Conservation (phyloP, 1,140 invertebrate genomes). For the Bactericera cockerelli region DNA sequence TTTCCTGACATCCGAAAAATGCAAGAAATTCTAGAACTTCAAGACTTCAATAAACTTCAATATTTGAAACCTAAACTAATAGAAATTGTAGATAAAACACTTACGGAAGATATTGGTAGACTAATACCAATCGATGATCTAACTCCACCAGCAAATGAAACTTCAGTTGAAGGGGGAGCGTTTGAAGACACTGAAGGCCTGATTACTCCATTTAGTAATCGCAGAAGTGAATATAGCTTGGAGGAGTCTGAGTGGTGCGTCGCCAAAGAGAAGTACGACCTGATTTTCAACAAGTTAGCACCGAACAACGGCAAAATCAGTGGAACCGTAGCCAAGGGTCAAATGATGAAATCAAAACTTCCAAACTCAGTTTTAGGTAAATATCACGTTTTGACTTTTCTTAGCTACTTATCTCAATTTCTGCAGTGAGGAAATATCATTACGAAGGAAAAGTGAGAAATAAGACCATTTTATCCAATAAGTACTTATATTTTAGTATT, state of each 20-base stretch:
- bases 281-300: slow-evolving; percentile 65
- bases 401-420: too few species aligned
- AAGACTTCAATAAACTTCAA: slow-evolving; percentile 61
- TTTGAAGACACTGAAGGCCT: slow-evolving; percentile 72
- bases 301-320: slow-evolving; percentile 91
- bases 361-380: slow-evolving; percentile 84
- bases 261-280: slow-evolving; percentile 71
- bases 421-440: too few species aligned
- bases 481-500: too few species aligned
- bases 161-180: slow-evolving; percentile 51
- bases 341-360: slow-evolving; percentile 97
- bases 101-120: slow-evolving; percentile 53
- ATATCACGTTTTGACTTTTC: too few species aligned
- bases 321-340: slow-evolving; percentile 84
- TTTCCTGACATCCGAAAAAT: slow-evolving; percentile 85
- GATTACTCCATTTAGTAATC: slow-evolving; percentile 85
- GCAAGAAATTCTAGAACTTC: slow-evolving; percentile 53
- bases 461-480: too few species aligned
- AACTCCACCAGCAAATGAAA: slow-evolving; percentile 38
- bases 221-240: slow-evolving; percentile 86
- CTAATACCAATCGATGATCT: slow-evolving; percentile 70
- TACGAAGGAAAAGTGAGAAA: too few species aligned
- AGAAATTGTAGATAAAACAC: slow-evolving; percentile 57
- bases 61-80: slow-evolving; percentile 48
- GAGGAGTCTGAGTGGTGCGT: slow-evolving; percentile 98